phyloP scores from a whole-genome alignment of 2,797 vertebrate genomes.

The Onychomys torridus region DNA sequence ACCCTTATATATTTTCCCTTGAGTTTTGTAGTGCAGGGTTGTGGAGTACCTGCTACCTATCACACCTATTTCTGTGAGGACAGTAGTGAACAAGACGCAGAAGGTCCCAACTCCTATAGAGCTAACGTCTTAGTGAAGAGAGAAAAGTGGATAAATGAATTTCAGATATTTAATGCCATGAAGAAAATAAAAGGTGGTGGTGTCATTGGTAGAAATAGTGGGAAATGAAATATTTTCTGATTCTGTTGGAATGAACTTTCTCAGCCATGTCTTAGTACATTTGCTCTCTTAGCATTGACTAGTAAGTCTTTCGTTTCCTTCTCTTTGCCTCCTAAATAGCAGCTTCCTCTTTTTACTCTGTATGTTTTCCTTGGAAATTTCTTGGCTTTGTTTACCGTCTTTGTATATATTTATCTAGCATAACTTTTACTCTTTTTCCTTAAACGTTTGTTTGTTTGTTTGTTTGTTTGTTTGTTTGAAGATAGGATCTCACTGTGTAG shows the following conservation, averaged over 20 bases:
- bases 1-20: not conserved
- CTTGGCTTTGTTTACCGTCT: constrained; percentile 18
- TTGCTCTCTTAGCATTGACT: constrained; percentile 13
- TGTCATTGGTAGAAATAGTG: not conserved
- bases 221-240: not conserved
- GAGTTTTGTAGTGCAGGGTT: not conserved
- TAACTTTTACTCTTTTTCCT: not conserved
- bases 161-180: constrained; percentile 17
- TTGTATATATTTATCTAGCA: not conserved
- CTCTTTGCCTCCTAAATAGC: not conserved
- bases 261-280: constrained; percentile 20
- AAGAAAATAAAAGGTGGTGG: constrained; percentile 49
- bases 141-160: not conserved
- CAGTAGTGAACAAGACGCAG: not conserved
- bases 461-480: no score
- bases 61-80: not conserved
- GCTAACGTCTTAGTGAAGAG: not conserved
- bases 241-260: constrained; percentile 21
- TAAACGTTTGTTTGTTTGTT: no score
- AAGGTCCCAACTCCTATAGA: not conserved
- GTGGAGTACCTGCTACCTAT: not conserved
- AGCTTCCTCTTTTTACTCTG: constrained; percentile 6
- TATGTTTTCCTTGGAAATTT: constrained; percentile 47
- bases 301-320: not conserved
- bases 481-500: not conserved